Conservation (phyloP, 2,113 vertebrate genomes). For the Scomber colias region DNA sequence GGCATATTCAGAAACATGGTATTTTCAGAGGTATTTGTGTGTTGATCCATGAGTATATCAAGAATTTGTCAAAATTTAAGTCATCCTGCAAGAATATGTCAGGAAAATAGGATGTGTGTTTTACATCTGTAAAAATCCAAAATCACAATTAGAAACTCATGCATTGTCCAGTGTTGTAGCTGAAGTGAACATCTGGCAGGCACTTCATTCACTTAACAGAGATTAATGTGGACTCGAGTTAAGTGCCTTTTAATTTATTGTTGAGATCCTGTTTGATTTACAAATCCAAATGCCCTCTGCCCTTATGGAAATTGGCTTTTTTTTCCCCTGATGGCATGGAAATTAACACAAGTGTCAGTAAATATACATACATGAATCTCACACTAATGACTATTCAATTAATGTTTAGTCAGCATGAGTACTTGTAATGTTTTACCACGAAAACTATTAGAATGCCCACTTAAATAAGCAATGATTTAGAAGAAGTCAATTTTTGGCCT, state of each 20-base stretch:
- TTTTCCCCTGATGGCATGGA: too few species aligned
- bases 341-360: not conserved
- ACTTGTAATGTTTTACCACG: too few species aligned
- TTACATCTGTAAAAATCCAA: slow-evolving; percentile 33
- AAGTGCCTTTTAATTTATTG: not conserved
- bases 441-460: not conserved
- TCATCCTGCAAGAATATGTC: not conserved
- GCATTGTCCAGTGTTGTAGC: slow-evolving; percentile 28
- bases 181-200: slow-evolving; percentile 9
- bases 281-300: too few species aligned
- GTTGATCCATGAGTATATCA: slow-evolving; percentile 22
- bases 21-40: slow-evolving; percentile 66
- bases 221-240: not conserved
- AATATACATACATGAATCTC: not conserved
- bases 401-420: not conserved
- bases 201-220: not conserved
- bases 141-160: slow-evolving; percentile 56
- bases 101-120: not conserved
- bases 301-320: too few species aligned
- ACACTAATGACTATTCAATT: not conserved
- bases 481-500: not conserved
- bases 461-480: not conserved
- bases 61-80: not conserved
- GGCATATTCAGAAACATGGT: slow-evolving; percentile 52
- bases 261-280: not conserved